Conservation (phyloP, 2,113 vertebrate species). For the Daboia siamensis region DNA sequence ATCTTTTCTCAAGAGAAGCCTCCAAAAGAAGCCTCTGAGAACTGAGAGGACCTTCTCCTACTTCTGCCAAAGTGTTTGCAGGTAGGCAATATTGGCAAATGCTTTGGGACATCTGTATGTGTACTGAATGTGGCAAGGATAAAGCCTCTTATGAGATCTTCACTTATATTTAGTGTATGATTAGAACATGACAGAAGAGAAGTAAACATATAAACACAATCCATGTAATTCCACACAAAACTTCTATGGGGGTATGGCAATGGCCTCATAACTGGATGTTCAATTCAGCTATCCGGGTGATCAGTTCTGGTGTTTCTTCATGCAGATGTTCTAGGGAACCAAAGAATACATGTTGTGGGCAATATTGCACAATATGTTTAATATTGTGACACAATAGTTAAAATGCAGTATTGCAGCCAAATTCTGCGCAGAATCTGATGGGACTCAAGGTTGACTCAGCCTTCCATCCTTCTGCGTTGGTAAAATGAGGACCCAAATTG, state of each 20-base stretch:
- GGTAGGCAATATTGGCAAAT: background rate
- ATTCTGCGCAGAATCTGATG: background rate
- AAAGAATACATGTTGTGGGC: background rate
- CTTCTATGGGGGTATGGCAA: background rate
- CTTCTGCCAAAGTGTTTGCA: background rate
- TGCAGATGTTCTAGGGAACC: background rate
- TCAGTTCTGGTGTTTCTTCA: background rate
- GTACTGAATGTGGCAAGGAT: background rate
- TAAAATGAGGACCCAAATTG: background rate
- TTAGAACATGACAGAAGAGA: background rate
- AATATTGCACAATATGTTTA: background rate
- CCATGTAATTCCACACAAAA: background rate
- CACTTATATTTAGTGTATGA: background rate
- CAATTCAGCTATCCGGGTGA: background rate
- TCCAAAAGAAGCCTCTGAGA: background rate
- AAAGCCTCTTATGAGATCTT: background rate
- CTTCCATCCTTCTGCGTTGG: background rate
- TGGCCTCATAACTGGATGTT: background rate
- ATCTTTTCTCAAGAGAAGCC: background rate
- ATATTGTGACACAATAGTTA: background rate
- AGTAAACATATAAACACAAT: background rate
- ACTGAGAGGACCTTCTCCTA: background rate
- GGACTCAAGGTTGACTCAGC: background rate
- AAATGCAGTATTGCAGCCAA: background rate
- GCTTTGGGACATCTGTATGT: background rate